phyloP scores from a whole-genome alignment of 2,888 invertebrate species.

The Siphonodentalium dalli region DNA sequence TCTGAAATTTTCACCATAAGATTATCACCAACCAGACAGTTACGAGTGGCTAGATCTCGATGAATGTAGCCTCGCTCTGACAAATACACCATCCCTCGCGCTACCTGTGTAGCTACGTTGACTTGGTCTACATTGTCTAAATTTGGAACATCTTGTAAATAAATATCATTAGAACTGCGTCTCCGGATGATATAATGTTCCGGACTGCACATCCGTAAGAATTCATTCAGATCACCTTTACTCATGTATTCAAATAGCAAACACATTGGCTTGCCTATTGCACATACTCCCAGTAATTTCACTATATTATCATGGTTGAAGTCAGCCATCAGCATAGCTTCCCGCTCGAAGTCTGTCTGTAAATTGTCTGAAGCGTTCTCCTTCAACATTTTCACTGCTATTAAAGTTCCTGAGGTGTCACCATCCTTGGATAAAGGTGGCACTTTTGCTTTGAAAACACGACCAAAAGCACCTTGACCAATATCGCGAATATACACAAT shows the following conservation, averaged over 20 bases:
- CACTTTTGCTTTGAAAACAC: conserved; percentile 81
- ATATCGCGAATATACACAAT: conserved; percentile 92
- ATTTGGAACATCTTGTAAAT: conserved; percentile 65
- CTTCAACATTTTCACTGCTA: conserved; percentile 97
- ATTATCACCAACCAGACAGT: conserved; percentile 91
- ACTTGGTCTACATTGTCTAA: conserved; percentile 83
- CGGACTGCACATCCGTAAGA: conserved; percentile 78
- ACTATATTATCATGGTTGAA: conserved; percentile 98
- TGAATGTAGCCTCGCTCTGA: conserved; percentile 95
- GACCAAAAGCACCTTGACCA: conserved; percentile 95
- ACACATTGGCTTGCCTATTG: conserved; percentile 95
- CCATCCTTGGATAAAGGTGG: conserved; percentile 80
- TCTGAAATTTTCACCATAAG: conserved; percentile 97
- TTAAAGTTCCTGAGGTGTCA: conserved; percentile 89
- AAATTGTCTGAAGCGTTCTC: conserved; percentile 95
- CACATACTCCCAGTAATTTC: conserved; percentile 89
- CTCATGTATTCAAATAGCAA: conserved; percentile 97
- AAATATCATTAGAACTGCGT: conserved; percentile 29
- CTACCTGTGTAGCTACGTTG: conserved; percentile 86
- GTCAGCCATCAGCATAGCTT: conserved; percentile 92
- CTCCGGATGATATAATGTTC: conserved; percentile 50
- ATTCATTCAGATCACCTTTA: conserved; percentile 94
- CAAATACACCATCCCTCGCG: conserved; percentile 93
- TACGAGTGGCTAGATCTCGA: conserved; percentile 92
- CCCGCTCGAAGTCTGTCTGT: conserved; percentile 91